Evolutionary conservation across 2,888 invertebrate genomes (phyloP), one percentile per base, ranked within the genome.

Genomic region (Dryocosmus kuriphilus): DNA sequence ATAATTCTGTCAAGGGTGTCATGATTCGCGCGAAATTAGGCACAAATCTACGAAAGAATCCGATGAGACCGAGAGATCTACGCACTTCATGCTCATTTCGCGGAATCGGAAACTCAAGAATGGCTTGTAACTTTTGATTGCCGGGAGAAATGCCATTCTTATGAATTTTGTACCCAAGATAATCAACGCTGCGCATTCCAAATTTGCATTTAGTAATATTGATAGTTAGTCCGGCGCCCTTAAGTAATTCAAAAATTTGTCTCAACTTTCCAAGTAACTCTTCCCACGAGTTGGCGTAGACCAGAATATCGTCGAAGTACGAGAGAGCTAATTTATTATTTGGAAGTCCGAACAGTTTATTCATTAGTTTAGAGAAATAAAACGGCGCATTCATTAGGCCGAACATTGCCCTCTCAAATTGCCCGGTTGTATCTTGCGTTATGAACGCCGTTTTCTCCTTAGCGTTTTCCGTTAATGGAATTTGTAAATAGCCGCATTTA

Each of bases 81-180:
- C 4, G 19, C 0, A 46, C 41, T 46, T 46, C 41, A 19, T 46
- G 41, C 19, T 46, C 41, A 14, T 46, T 46, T 5, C 5, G 16
- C 8, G 41, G 41, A 46, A 16, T 46, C 41, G 0, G 78, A 80
- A 79, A 83, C 0, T 80, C 63, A 2, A 9, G 11, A 27, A 82
- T 80, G 0, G 80, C 88, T 76, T 51, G 8, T 14, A 74, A 79
- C 76, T 84, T 90, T 79, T 2, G 75, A 61, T 46, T 71, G 46
- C 83, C 81, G 5, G 84, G 79, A 16, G 62, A 63, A n/a, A 82
- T 76, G 2, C 78, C 78, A 3, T 51, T 46, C 19, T 55, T 60
- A 2, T 74, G 57, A 4, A 82, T 77, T 35, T 46, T 74, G 75
- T 85, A 87, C 5, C 90, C 89, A 14, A 65, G 5, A 19, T 65